Conservation (phyloP, 2,888 invertebrate species). For the Synergus umbraculus region DNA sequence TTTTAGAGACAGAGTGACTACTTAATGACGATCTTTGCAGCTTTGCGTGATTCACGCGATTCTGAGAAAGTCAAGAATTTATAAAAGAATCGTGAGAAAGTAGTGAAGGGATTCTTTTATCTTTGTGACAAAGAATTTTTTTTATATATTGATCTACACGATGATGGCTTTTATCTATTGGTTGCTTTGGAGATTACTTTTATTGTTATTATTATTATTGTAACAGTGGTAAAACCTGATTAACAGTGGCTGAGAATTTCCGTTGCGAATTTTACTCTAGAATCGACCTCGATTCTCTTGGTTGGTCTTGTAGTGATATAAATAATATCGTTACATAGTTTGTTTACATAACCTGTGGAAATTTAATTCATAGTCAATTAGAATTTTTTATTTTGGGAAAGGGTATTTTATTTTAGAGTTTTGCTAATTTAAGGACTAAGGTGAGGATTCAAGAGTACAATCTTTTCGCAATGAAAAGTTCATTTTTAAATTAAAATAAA, state of each 20-base stretch:
- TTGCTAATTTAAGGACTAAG: not conserved
- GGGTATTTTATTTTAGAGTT: not conserved
- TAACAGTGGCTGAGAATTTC: constrained; percentile 28
- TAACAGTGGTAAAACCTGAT: constrained; percentile 38
- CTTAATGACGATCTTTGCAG: not conserved
- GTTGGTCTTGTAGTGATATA: constrained; percentile 22
- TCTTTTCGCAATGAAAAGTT: not conserved
- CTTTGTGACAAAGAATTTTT: constrained; percentile 32
- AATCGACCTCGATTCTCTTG: constrained; percentile 26
- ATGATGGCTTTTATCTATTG: constrained; percentile 5
- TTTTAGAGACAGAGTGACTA: not conserved
- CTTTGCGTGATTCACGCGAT: constrained; percentile 38
- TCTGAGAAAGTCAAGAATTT: constrained; percentile 25
- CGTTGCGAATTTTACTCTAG: constrained; percentile 28
- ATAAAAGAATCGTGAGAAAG: constrained; percentile 34
- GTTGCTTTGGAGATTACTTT: constrained; percentile 12
- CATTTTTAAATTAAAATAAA: not conserved
- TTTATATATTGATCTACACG: constrained; percentile 1
- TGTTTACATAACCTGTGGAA: constrained; percentile 26
- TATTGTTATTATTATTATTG: not conserved
- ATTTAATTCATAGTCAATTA: not conserved
- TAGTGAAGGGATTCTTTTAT: constrained; percentile 5
- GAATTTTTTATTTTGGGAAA: not conserved
- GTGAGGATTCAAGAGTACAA: not conserved
- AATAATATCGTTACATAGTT: constrained; percentile 20